Evolutionary conservation across 2,113 vertebrate genomes (phyloP), one percentile per base, ranked within the genome.

Genomic region (Periophthalmus modestus): DNA sequence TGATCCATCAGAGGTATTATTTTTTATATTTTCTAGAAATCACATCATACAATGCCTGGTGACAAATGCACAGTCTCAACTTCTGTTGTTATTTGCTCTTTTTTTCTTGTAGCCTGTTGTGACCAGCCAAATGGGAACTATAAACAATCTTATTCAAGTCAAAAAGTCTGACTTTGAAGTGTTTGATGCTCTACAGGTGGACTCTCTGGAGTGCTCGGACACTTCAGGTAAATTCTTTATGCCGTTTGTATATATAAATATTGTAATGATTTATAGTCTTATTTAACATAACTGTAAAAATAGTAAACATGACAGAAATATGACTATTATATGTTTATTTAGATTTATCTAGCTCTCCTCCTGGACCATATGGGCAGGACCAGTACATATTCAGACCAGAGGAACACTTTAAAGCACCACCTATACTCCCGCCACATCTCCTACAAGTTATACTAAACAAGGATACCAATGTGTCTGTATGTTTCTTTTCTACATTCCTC

Each of bases 381-480:
- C 93, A 97, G 91, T 98, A 98, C 0, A 82, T 93, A 5, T 97
- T 96, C 89, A 94, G 94, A 80, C 95, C 96, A 0, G 97, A 99
- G 84, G 96, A 97, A 79, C 96, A 95, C 81, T 97, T 98, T 91
- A 98, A 97, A 90, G 95, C 96, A 18, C 97, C 97, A 0, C 97
- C 97, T 16, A 99, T 99, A 71, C 95, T 99, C 66, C 97, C 97
- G 0, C 97, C 97, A 77, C 97, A 99, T 88, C 95, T 99, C n/a
- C 96, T 99, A 55, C 97, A 99, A 92, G 97, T 99, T 90, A 99
- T 99, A 81, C 95, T 99, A 74, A 99, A 99, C 93, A 99, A 98
- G 92, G 97, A 99, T 90, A 99, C 97, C 82, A 98, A 98, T 74
- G 93, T 99, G 86, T 99, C 97, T 39, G 97, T 99, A 95, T 94